Evolutionary conservation across 2,113 vertebrate species (phyloP), one percentile per base, ranked within the genome.

Genomic region (Salvelinus alpinus): DNA sequence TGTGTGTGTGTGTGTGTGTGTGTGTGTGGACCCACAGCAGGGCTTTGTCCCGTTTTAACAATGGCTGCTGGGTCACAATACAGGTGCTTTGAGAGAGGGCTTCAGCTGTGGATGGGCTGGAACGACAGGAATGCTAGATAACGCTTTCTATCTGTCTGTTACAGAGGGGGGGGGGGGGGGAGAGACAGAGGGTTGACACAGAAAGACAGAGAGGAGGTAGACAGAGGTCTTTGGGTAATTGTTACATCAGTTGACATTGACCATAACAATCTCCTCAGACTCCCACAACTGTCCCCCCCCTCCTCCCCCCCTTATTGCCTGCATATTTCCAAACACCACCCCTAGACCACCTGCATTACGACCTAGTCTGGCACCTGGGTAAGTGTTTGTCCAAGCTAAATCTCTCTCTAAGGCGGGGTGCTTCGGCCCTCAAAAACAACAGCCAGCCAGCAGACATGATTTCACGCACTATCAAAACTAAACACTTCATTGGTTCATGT

Each of bases 21-120:
- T 27, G 20, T 67, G 73, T 51, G 9, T 22, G 86, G 88, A 89
- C 85, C 85, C 68, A 6, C 5, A 13, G 25, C 2, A 47, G 84
- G 86, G 59, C 86, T 86, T 89, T 91, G 88, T 86, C 88, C 75
- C 34, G 65, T 70, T 70, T 71, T 81, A 82, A 88, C 87, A 90
- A 90, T 85, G 74, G 86, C 72, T 83, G 47, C 74, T 74, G 71
- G 47, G 69, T 79, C 83, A 87, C 84, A 88, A 87, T 89, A 78
- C 82, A 72, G 82, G 75, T 69, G 84, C 85, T 88, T 80, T 85
- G 82, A 86, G 74, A 78, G 79, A 13, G 76, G 71, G 84, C 80
- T 74, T 72, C 72, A 73, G 80, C 80, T 78, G 64, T 27, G 22
- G 44, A 9, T 1, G 24, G n/a, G n/a, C 22, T 60, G 57, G 57